Conservation (phyloP, 2,113 vertebrate genomes). For the Phalacrocorax pelagicus region DNA sequence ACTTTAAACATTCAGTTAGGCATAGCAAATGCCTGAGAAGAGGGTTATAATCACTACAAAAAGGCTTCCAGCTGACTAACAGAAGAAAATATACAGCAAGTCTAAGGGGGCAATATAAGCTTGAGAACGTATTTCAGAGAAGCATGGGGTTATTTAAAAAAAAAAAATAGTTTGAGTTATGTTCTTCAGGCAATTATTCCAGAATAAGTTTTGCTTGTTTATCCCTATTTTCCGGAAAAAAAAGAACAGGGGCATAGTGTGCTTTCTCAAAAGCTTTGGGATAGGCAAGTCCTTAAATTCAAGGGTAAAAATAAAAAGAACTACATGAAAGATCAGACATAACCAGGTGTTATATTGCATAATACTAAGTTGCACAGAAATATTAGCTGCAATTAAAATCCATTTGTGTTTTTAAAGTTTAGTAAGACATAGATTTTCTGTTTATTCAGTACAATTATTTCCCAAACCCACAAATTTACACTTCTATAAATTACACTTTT, state of each 20-base stretch:
- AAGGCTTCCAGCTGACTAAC: not conserved
- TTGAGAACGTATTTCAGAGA: not conserved
- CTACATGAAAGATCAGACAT: not conserved
- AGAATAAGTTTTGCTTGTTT: not conserved
- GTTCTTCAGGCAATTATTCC: not conserved
- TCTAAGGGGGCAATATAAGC: not conserved
- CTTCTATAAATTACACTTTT: not conserved
- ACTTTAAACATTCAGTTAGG: not conserved
- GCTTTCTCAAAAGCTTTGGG: not conserved
- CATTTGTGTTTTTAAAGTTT: not conserved
- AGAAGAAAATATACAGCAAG: not conserved
- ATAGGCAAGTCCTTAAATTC: not conserved
- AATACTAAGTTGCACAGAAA: not conserved
- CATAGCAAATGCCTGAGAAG: not conserved
- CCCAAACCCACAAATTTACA: not conserved
- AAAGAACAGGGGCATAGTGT: not conserved
- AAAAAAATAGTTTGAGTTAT: not conserved
- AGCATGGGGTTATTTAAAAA: not conserved
- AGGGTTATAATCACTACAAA: not conserved
- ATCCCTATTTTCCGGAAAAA: not conserved
- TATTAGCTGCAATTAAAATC: not conserved
- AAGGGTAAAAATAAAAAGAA: not conserved
- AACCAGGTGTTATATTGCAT: not conserved
- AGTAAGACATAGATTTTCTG: not conserved
- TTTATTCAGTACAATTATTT: not conserved